Percentiles rank a stretch among this genome's conserved stretches.
Evolutionary conservation across 2,797 vertebrate genomes (phyloP).

Genomic region (Tiaroga cobitis): DNA sequence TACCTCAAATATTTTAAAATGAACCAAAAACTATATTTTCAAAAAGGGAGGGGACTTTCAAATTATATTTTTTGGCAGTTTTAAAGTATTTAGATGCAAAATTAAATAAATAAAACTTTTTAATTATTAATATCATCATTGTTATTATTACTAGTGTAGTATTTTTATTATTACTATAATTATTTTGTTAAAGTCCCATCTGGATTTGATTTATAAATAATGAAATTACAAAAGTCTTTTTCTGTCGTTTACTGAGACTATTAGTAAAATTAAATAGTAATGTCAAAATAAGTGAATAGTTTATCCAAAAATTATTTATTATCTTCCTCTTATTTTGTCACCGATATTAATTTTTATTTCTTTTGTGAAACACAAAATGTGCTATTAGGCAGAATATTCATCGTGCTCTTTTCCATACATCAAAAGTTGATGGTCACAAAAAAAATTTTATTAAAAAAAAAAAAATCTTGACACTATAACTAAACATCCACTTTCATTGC

Average conservation of each 20-base stretch:
- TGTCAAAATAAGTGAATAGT: neutral
- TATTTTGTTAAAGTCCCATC: no score
- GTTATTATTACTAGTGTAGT: neutral
- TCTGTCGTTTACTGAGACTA: neutral
- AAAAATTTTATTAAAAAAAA: neutral
- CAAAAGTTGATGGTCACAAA: neutral
- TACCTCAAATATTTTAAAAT: neutral
- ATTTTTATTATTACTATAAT: neutral
- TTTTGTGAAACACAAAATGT: neutral
- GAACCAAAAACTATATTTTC: neutral
- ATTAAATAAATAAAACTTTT: no score
- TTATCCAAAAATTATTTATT: neutral
- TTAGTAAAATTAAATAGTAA: neutral
- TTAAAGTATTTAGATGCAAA: neutral
- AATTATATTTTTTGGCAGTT: neutral
- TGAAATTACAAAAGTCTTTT: neutral
- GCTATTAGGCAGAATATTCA: neutral
- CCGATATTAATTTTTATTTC: neutral
- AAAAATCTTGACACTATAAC: neutral
- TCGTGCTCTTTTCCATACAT: neutral
- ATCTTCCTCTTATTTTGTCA: neutral
- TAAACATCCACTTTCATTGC: conserved; percentile 8
- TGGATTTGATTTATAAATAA: neutral
- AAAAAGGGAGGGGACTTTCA: no score
- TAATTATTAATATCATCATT: neutral